A percentile compares a stretch with the other conserved stretches of the same genome.
Evolutionary conservation across 2,113 vertebrate genomes (phyloP).

Genomic region (Crotalus tigris): DNA sequence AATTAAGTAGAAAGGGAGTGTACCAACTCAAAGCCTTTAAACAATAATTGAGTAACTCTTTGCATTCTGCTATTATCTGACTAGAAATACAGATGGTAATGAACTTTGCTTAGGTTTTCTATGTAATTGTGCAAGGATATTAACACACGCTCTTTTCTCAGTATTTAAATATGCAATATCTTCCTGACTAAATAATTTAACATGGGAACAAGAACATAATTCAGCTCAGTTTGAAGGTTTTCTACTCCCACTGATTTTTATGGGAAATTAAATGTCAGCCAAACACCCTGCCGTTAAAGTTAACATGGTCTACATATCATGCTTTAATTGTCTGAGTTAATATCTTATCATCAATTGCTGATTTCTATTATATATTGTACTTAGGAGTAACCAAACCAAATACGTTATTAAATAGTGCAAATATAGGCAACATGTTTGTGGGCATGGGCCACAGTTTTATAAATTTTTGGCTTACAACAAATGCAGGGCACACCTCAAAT

Average conservation of each 20-base stretch:
- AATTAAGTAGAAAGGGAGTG: background rate
- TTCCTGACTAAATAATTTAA: background rate
- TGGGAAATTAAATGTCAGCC: background rate
- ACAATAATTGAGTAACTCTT: background rate
- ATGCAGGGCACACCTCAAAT: background rate
- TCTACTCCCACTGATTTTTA: background rate
- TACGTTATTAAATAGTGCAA: background rate
- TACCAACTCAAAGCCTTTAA: background rate
- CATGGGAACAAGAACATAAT: background rate
- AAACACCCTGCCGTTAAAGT: background rate
- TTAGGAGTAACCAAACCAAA: background rate
- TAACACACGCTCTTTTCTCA: background rate
- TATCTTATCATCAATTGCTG: background rate
- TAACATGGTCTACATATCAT: background rate
- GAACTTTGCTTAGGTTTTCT: background rate
- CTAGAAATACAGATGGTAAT: background rate
- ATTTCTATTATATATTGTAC: background rate
- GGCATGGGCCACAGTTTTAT: background rate
- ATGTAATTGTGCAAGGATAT: background rate
- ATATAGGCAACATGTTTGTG: background rate
- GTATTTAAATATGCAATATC: background rate
- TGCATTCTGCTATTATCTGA: background rate
- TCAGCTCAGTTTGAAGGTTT: background rate
- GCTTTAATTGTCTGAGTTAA: background rate
- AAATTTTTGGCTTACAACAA: background rate